phyloP scores from a whole-genome alignment of 2,888 invertebrate species.

The Chironomus tentans region DNA sequence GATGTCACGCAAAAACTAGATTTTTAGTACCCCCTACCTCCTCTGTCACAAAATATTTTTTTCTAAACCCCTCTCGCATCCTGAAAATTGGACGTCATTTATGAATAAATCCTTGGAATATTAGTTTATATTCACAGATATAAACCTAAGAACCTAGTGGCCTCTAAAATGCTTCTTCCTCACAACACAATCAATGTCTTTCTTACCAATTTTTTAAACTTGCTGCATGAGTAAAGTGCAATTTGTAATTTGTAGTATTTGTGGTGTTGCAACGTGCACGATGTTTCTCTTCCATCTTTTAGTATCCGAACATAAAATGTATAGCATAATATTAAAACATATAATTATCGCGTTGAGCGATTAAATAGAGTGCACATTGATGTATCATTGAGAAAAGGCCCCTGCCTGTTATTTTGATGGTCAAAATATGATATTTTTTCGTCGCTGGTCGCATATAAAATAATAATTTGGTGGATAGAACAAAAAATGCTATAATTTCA shows the following conservation, averaged over 20 bases:
- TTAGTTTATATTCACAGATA: too few relatives aligned
- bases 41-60: too few relatives aligned
- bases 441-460: background rate
- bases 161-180: too few relatives aligned
- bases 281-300: background rate
- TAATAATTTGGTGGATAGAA: background rate
- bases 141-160: too few relatives aligned
- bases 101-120: too few relatives aligned
- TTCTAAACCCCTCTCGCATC: too few relatives aligned
- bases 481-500: background rate
- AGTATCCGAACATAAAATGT: background rate
- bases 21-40: too few relatives aligned
- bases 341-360: constrained; percentile 1
- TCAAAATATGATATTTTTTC: background rate
- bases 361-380: constrained; percentile 3
- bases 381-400: background rate
- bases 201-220: background rate
- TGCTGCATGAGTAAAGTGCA: background rate
- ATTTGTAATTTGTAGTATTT: background rate
- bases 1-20: too few relatives aligned
- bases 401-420: background rate
- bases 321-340: background rate
- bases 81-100: too few relatives aligned
- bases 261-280: background rate
- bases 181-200: background rate